Evolutionary conservation across 2,888 invertebrate genomes (phyloP), one percentile per base, ranked within the genome.

Genomic region (Cenopis cana): DNA sequence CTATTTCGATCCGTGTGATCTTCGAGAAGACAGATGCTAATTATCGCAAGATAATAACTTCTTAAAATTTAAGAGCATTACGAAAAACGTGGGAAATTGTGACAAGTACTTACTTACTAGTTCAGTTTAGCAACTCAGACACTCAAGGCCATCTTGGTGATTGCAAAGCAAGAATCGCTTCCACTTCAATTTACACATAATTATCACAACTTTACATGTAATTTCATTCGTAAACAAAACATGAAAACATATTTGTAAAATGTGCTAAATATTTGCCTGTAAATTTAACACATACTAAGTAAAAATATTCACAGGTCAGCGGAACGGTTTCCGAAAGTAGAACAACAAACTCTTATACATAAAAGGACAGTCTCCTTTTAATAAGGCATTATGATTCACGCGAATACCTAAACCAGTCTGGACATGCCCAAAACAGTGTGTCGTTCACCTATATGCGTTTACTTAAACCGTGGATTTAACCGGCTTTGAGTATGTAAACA

Each of bases 401-500:
- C 41, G 38, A 36, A 65, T 67, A 50, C 67, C 67, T 59, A 68
- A 68, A 68, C 67, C 59, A 68, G 67, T 68, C 50, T 36, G 50
- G n/a, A 17, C 62, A 62, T 38, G 24, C 52, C 50, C 59, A 38
- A 50, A 57, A 68, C 29, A 38, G 38, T 64, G 62, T 61, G 69
- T 69, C 69, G 29, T 69, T 69, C 57, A 65, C 64, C 69, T 69
- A 46, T 69, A 46, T 17, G 20, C 36, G 36, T 61, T 54, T 69
- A 52, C 64, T 64, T 65, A 69, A 56, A 49, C 49, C 59, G 50
- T 65, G 50, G n/a, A 46, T 33, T 67, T 67, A 52, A 67, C 67
- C 57, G 67, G 36, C 67, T 67, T 50, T 59, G 50, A 36, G 38
- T 24, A 18, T 11, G 36, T 38, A 59, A 68, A 68, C 59, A 59